Conservation (phyloP, 1,140 invertebrate genomes). For the Cotesia chilonis region DNA sequence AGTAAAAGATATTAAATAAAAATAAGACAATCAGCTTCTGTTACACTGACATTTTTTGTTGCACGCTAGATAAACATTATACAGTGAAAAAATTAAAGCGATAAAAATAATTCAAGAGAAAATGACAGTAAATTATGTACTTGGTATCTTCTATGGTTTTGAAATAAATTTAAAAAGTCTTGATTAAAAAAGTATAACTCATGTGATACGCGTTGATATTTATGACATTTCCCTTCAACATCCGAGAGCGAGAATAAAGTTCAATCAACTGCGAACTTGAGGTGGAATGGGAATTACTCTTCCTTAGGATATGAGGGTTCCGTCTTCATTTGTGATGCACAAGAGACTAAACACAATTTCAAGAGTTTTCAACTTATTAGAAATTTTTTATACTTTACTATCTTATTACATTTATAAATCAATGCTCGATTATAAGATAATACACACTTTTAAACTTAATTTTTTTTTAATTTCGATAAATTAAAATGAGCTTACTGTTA, state of each 20-base stretch:
- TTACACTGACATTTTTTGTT: too few species aligned
- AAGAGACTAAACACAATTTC: too few species aligned
- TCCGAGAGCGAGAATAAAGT: not conserved
- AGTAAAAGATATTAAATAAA: not conserved
- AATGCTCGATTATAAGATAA: too few species aligned
- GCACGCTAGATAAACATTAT: too few species aligned
- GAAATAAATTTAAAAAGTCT: not conserved
- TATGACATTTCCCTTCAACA: slow-evolving; percentile 2
- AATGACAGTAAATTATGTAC: not conserved
- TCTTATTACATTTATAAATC: not conserved
- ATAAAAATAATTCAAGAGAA: too few species aligned
- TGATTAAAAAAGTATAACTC: slow-evolving; percentile 13
- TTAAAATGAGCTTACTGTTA: too few species aligned
- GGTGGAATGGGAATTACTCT: not conserved
- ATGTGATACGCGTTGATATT: slow-evolving; percentile 3
- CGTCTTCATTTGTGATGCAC: not conserved
- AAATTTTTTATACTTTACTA: not conserved
- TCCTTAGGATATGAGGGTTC: not conserved
- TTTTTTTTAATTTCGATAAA: too few species aligned
- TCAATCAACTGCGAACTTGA: not conserved
- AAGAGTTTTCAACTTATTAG: too few species aligned
- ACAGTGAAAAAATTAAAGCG: too few species aligned
- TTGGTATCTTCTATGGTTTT: not conserved
- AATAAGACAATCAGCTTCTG: not conserved
- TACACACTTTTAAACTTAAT: too few species aligned